phyloP scores from a whole-genome alignment of 1,140 invertebrate genomes.

The Zaprionus gabonicus region DNA sequence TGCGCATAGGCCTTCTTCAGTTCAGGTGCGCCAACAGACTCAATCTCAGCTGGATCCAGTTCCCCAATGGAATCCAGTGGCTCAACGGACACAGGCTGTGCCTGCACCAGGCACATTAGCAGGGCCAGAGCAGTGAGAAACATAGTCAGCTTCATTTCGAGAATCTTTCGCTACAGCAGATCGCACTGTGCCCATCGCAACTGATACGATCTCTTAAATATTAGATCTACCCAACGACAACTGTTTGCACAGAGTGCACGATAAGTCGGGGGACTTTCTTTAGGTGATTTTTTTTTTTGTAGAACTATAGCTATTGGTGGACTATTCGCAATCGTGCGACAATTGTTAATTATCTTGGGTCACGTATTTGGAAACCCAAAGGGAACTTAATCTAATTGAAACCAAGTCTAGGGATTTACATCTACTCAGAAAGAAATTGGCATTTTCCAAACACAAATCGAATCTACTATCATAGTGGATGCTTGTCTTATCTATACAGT shows the following conservation, averaged over 20 bases:
- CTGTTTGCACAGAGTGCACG: neutral
- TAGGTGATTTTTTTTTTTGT: constrained; percentile 12
- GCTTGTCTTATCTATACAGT: neutral
- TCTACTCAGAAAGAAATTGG: neutral
- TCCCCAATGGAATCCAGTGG: too few species aligned
- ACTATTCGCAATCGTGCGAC: neutral
- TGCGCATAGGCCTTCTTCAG: too few species aligned
- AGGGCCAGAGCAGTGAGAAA: neutral
- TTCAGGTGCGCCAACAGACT: too few species aligned
- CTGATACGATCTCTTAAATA: constrained; percentile 17
- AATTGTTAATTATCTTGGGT: constrained; percentile 4
- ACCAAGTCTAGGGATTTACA: neutral
- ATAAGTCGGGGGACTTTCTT: constrained; percentile 14
- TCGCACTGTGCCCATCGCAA: neutral
- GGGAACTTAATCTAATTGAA: neutral
- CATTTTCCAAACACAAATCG: neutral
- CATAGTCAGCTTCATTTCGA: neutral
- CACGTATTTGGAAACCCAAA: constrained; percentile 2
- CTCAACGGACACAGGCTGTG: too few species aligned
- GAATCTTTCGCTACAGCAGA: neutral
- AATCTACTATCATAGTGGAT: neutral
- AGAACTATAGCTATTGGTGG: constrained; percentile 9
- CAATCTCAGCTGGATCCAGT: too few species aligned
- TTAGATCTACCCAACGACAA: neutral
- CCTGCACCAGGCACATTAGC: too few species aligned